Evolutionary conservation across 2,797 vertebrate genomes (phyloP).

Genomic region (Thripadectes ignobilis): DNA sequence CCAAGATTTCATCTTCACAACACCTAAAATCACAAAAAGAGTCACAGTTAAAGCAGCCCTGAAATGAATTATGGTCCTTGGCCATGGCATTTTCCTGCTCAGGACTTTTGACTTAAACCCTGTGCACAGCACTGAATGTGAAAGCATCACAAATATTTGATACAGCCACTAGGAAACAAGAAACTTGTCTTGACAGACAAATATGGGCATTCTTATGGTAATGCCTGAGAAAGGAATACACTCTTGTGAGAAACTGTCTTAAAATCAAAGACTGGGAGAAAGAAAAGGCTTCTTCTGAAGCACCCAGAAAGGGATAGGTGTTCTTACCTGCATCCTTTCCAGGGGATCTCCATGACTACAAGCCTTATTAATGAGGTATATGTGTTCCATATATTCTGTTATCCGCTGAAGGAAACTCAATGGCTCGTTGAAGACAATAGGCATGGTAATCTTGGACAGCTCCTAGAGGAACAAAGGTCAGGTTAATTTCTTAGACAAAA

Average conservation of each 20-base stretch:
- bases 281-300: not conserved
- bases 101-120: not conserved
- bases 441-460: conserved; percentile 98
- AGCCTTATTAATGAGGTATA: conserved; percentile 92
- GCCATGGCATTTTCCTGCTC: not conserved
- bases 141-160: not conserved
- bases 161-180: not conserved
- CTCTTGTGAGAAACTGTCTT: not conserved
- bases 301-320: not conserved
- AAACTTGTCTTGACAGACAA: not conserved
- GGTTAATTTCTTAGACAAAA: not conserved
- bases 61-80: not conserved
- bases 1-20: not conserved
- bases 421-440: conserved; percentile 94
- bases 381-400: conserved; percentile 98
- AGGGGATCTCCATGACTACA: conserved; percentile 83
- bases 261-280: not conserved
- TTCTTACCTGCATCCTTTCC: conserved; percentile 90
- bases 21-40: not conserved
- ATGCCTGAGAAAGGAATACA: not conserved
- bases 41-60: not conserved
- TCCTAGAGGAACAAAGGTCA: conserved; percentile 77
- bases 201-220: not conserved
- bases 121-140: not conserved
- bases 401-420: conserved; percentile 96